Conservation (phyloP, 92 coral and sea anemone species). For the Phenganax marumi region DNA sequence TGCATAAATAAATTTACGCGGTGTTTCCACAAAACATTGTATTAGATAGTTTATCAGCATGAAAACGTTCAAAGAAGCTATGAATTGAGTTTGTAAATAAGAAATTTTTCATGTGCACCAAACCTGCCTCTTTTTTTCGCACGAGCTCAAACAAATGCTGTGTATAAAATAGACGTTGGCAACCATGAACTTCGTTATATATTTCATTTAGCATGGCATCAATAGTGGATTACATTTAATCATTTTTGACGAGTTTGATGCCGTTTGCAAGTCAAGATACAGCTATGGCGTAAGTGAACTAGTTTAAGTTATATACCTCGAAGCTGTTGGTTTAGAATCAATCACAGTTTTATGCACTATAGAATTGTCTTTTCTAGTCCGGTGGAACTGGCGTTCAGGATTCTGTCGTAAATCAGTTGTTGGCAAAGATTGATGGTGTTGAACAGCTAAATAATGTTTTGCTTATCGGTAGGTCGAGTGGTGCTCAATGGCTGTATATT, state of each 20-base stretch:
- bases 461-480: slow-evolving; percentile 73
- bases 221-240: slow-evolving; percentile 93
- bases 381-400: slow-evolving; percentile 99
- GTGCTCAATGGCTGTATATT: too few relatives aligned
- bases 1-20: background rate
- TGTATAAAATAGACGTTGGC: background rate
- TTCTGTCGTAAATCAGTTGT: slow-evolving; percentile 95
- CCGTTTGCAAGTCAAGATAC: slow-evolving; percentile 98
- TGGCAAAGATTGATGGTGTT: slow-evolving; percentile 99
- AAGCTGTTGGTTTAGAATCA: background rate
- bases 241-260: slow-evolving; percentile 97
- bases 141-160: background rate
- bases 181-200: background rate
- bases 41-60: too few relatives aligned
- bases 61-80: too few relatives aligned
- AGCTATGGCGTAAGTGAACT: slow-evolving; percentile 80
- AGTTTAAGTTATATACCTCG: background rate
- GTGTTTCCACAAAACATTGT: too few relatives aligned
- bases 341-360: background rate
- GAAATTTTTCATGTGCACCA: too few relatives aligned
- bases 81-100: too few relatives aligned
- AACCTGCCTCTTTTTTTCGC: too few relatives aligned
- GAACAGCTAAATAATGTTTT: slow-evolving; percentile 95
- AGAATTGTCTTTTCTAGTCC: slow-evolving; percentile 49
- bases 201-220: slow-evolving; percentile 70